Evolutionary conservation across 2,888 invertebrate genomes (phyloP).

Genomic region (Geophilus truncorum): DNA sequence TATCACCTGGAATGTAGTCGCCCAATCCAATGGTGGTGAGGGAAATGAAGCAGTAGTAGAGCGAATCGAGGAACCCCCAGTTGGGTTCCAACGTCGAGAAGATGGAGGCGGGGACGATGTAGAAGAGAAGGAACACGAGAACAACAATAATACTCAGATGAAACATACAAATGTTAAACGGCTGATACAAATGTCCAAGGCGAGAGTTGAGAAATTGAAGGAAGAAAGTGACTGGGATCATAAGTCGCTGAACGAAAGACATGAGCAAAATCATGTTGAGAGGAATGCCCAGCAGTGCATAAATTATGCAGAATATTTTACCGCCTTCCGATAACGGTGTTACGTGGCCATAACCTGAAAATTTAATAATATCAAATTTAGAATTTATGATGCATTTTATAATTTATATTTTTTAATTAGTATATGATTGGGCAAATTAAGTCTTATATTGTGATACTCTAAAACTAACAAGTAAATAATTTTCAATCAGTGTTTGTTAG

Average conservation of each 20-base stretch:
- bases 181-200: slow-evolving; percentile 57
- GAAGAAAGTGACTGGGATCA: too few relatives aligned
- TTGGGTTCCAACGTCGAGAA: slow-evolving; percentile 72
- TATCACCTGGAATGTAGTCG: slow-evolving; percentile 85
- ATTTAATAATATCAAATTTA: too few relatives aligned
- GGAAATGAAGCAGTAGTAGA: slow-evolving; percentile 68
- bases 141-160: slow-evolving; percentile 58
- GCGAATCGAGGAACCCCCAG: slow-evolving; percentile 76
- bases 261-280: slow-evolving; percentile 70
- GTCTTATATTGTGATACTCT: too few relatives aligned
- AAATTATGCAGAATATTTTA: slow-evolving; percentile 79
- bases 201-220: slow-evolving; percentile 35
- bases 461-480: too few relatives aligned
- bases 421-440: too few relatives aligned
- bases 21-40: slow-evolving; percentile 72
- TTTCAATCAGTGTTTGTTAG: too few relatives aligned
- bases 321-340: slow-evolving; percentile 75
- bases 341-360: slow-evolving; percentile 78
- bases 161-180: too few relatives aligned
- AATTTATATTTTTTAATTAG: too few relatives aligned
- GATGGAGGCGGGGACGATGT: slow-evolving; percentile 76
- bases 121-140: slow-evolving; percentile 72
- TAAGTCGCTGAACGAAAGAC: slow-evolving; percentile 76
- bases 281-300: slow-evolving; percentile 78
- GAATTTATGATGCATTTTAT: too few relatives aligned